Conservation (phyloP, 2,888 invertebrate genomes). For the Ophonus ardosiacus region DNA sequence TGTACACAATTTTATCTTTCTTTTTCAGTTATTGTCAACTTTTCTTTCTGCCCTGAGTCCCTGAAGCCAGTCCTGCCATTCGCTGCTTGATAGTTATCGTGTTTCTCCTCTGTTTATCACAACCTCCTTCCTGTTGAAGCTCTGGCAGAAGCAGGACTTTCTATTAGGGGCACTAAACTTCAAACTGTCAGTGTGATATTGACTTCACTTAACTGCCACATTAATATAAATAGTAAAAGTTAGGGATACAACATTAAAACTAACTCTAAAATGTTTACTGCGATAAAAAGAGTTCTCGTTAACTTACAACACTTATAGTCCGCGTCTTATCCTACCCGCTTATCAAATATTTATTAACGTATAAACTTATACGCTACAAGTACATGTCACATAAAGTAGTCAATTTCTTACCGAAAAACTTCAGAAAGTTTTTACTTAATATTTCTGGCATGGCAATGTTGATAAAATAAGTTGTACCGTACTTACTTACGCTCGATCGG, state of each 20-base stretch:
- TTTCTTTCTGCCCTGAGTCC: background rate
- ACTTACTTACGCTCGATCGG: no score
- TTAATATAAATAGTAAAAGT: slow-evolving; percentile 56
- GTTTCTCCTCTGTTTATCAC: slow-evolving; percentile 54
- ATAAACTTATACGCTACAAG: slow-evolving; percentile 9
- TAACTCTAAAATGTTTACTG: slow-evolving; percentile 39
- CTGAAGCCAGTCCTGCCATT: slow-evolving; percentile 3
- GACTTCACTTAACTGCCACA: slow-evolving; percentile 56
- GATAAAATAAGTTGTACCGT: background rate
- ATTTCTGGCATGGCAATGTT: background rate
- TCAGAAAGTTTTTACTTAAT: background rate
- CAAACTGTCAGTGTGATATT: slow-evolving; percentile 52
- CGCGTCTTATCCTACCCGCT: background rate
- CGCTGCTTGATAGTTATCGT: slow-evolving; percentile 55
- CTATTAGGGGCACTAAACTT: slow-evolving; percentile 58
- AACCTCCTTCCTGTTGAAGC: slow-evolving; percentile 9
- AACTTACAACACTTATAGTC: background rate
- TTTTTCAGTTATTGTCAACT: no score
- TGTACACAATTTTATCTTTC: no score
- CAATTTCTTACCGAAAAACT: slow-evolving; percentile 15
- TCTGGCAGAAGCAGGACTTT: background rate
- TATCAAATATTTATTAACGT: slow-evolving; percentile 9
- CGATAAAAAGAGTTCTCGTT: slow-evolving; percentile 33
- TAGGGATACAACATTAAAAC: slow-evolving; percentile 37
- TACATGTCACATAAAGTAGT: slow-evolving; percentile 29